A percentile compares a stretch with the other conserved stretches of the same genome.
Evolutionary conservation across 2,113 vertebrate genomes (phyloP).

Genomic region (Myotis davidii): DNA sequence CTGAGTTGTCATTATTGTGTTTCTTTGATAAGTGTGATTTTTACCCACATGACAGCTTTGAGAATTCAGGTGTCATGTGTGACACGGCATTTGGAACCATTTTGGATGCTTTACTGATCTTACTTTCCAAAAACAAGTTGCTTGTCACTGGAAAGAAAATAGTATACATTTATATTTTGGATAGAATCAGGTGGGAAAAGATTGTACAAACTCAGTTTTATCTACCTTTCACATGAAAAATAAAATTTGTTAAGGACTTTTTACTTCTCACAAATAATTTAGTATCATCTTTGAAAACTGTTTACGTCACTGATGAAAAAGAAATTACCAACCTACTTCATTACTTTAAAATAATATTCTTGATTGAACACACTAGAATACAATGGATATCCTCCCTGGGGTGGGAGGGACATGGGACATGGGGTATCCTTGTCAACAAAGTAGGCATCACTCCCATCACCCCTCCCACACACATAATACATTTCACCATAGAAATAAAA

Average conservation of each 20-base stretch:
- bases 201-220: not conserved
- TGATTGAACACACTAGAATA: not conserved
- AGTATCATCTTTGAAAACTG: not conserved
- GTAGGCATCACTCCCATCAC: not conserved
- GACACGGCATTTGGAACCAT: constrained; percentile 56
- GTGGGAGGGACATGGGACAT: no score
- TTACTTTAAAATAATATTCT: constrained; percentile 30
- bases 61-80: constrained; percentile 57
- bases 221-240: constrained; percentile 2
- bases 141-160: constrained; percentile 58
- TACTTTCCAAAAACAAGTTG: constrained; percentile 25
- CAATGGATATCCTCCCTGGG: not conserved
- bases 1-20: constrained; percentile 74
- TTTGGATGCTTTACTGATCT: constrained; percentile 64
- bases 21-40: constrained; percentile 73
- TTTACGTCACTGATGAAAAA: constrained; percentile 6
- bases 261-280: constrained; percentile 14
- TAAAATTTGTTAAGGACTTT: constrained; percentile 18
- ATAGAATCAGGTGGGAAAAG: constrained; percentile 51
- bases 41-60: constrained; percentile 56
- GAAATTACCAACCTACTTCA: not conserved
- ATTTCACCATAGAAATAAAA: not conserved
- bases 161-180: constrained; percentile 52
- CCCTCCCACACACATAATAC: not conserved
- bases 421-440: not conserved